Conservation (phyloP, 2,888 invertebrate genomes). For the Oasisia sp. region DNA sequence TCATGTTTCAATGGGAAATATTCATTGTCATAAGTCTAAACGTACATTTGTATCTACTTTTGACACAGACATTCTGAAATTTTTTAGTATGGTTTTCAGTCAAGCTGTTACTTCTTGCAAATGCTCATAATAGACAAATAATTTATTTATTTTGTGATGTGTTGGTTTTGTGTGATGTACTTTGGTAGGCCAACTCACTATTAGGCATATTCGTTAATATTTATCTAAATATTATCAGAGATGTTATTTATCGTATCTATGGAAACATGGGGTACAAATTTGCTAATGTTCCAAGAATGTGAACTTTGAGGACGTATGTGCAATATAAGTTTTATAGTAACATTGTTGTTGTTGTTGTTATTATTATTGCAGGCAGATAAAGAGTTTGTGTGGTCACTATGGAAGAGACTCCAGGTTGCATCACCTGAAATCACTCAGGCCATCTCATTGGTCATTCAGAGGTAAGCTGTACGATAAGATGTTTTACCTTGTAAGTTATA, state of each 20-base stretch:
- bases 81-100: not conserved
- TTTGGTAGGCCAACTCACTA: no score
- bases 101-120: no score
- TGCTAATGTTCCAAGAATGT: no score
- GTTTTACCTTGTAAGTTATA: not conserved
- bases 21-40: not conserved
- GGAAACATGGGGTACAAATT: no score
- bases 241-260: no score
- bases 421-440: slow-evolving; percentile 65
- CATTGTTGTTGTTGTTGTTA: not conserved
- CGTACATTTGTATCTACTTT: not conserved
- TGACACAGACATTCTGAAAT: not conserved
- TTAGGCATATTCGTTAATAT: no score
- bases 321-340: not conserved
- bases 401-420: slow-evolving; percentile 64
- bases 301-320: no score
- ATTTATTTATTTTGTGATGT: no score
- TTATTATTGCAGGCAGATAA: slow-evolving; percentile 60
- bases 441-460: slow-evolving; percentile 61
- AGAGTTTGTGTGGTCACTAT: slow-evolving; percentile 66
- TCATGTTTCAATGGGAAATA: not conserved
- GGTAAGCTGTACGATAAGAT: slow-evolving; percentile 46
- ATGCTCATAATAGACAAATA: no score
- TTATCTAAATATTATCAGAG: no score
- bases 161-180: no score